These are phyloP conservation scores for Heteromormyrus szaboi DNA, from an alignment of 2,797 vertebrate genomes.

Conservation along the genomic window DNA sequence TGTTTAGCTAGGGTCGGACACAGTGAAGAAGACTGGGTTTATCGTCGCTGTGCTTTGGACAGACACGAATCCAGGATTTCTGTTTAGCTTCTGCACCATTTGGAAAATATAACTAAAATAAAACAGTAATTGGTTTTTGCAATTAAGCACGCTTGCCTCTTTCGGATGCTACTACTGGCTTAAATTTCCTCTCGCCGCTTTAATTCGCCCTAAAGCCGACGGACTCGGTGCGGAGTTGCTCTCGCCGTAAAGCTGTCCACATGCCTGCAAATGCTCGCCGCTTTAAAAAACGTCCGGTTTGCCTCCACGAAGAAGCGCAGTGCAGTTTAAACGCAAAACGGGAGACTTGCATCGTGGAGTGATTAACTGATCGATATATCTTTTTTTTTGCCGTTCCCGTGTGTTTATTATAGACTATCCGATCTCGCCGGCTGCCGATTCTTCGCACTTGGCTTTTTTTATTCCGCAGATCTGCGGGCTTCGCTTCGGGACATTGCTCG, in stretches of 20 bases:
- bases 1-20: constrained; percentile 33
- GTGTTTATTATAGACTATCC: constrained; percentile 13
- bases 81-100: constrained; percentile 37
- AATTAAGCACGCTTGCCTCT: constrained; percentile 50
- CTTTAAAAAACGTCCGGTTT: constrained; percentile 27
- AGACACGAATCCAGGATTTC: constrained; percentile 39
- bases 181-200: constrained; percentile 25
- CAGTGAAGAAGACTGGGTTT: constrained; percentile 23
- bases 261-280: constrained; percentile 32
- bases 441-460: constrained; percentile 26
- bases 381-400: constrained; percentile 18
- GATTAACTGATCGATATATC: constrained; percentile 23
- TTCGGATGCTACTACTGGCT: constrained; percentile 41
- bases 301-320: constrained; percentile 28
- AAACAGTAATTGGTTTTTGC: constrained; percentile 48
- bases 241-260: constrained; percentile 41
- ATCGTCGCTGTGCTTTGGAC: constrained; percentile 45
- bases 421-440: constrained; percentile 32
- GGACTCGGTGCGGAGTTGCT: constrained; percentile 39
- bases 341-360: constrained; percentile 28
- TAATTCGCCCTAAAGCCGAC: constrained; percentile 33
- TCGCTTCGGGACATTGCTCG: constrained; percentile 41
- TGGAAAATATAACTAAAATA: constrained; percentile 45
- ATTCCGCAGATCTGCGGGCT: constrained; percentile 21
- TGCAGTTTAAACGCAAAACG: constrained; percentile 25